Base-by-base conservation (phyloP, 1,140 invertebrate genomes). In the Drosophila insularis region DNA sequence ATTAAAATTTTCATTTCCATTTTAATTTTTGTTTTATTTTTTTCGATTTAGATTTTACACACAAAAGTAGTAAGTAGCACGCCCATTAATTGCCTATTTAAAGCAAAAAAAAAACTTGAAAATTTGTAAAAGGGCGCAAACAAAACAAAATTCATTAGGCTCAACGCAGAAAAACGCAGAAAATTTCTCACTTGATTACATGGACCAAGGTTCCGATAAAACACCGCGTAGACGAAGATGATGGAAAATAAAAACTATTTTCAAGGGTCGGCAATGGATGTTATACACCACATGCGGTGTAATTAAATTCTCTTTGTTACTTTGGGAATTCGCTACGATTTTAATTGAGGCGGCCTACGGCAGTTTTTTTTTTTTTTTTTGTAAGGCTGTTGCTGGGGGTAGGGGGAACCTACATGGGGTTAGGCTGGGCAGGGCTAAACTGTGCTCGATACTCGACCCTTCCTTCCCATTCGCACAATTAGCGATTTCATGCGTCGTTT, bases 291-390 rank as follows among this genome's bases (percentile, higher is more conserved):
- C 84, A 89, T 89, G 84, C 63, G 80, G 84, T 67, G 80, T 89
- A 89, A 89, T 89, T 89, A 89, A 89, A 89, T 89, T 89, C 80
- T 64, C 74, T 89, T 89, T 89, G 80, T 89, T 82, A 73, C 67
- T 69, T 27, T 89, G 69, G 75, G 76, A 87, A 89, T 87, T 87
- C 70, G 84, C 84, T 87, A 84, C 84, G 84, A 89, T 78, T 87
- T 84, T 87, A 89, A 89, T 89, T 84, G 80, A 74, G 68, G 76
- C 69, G 13, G 81, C 81, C 81, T 67, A 86, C 58, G 74, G 81
- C 74, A 71, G 39, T 67, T 61, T 67, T 27, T 27, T 23, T 3
- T 23, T 46, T 67, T 61, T 67, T n/a, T n/a, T n/a, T n/a, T n/a
- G n/a, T n/a, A n/a, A n/a, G n/a, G n/a, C n/a, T n/a, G n/a, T n/a